These are phyloP conservation scores for Bombyx mori DNA, from an alignment of 1,140 invertebrate genomes.

Conservation along the genomic window ASM3026992v2 NC_085118.1:13869501-13870000, in stretches of 20 bases:
- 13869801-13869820: slow-evolving; percentile 55
- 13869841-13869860: slow-evolving; percentile 33
- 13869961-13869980: too few relatives aligned
- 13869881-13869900: slow-evolving; percentile 50
- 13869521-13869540: slow-evolving; percentile 10
- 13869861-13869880: slow-evolving; percentile 35
- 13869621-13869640: slow-evolving; percentile 54
- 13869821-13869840: slow-evolving; percentile 35
- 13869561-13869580: slow-evolving; percentile 53
- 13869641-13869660: slow-evolving; percentile 54
- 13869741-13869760: slow-evolving; percentile 28
- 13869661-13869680: slow-evolving; percentile 52
- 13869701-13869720: background rate
- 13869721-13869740: background rate
- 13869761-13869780: slow-evolving; percentile 53
- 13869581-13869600: slow-evolving; percentile 43
- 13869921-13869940: background rate
- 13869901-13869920: slow-evolving; percentile 11
- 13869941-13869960: too few relatives aligned
- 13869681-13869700: background rate
- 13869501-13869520: too few relatives aligned
- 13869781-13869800: slow-evolving; percentile 37
- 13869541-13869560: slow-evolving; percentile 59
- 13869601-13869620: slow-evolving; percentile 39
- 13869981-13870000: too few relatives aligned